Evolutionary conservation across 1,140 invertebrate species (phyloP).

Genomic region (Scaptodrosophila lebanonensis): DNA sequence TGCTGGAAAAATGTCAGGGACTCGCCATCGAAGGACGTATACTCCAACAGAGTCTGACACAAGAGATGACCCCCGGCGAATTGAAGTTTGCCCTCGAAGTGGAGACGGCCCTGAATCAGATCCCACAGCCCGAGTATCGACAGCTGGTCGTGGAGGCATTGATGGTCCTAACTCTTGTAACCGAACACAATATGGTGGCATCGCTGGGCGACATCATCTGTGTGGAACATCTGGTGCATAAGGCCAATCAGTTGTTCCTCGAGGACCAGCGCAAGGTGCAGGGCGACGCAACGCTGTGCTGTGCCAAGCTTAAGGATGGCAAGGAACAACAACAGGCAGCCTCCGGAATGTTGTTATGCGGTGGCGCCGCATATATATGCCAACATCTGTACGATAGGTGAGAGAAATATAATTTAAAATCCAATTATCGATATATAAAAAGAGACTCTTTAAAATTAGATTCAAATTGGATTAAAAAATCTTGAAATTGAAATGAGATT

Average conservation of each 20-base stretch:
- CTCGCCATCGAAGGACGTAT: constrained; percentile 92
- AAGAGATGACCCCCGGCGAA: constrained; percentile 99
- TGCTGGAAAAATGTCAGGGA: constrained; percentile 95
- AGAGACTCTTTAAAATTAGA: too few relatives aligned
- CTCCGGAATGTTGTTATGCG: constrained; percentile 86
- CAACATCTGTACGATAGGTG: constrained; percentile 96
- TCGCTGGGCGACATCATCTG: constrained; percentile 90
- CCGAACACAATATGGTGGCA: constrained; percentile 89
- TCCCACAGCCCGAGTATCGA: constrained; percentile 98
- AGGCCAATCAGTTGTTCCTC: constrained; percentile 96
- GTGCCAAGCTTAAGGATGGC: constrained; percentile 84
- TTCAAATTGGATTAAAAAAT: too few relatives aligned
- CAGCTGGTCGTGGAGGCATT: constrained; percentile 98
- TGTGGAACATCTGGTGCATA: constrained; percentile 94
- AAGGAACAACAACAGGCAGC: constrained; percentile 80
- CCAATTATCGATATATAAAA: too few relatives aligned
- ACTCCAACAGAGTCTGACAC: constrained; percentile 92
- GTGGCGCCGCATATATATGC: constrained; percentile 95
- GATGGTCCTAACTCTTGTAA: constrained; percentile 95
- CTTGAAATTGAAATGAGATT: too few relatives aligned
- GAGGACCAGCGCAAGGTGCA: constrained; percentile 92
- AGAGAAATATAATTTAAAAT: too few relatives aligned
- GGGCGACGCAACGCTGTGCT: constrained; percentile 94
- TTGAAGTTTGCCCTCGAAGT: constrained; percentile 98
- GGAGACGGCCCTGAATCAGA: constrained; percentile 97